Base-by-base conservation (phyloP, 2,113 vertebrate species). In the Zapornia atra region DNA sequence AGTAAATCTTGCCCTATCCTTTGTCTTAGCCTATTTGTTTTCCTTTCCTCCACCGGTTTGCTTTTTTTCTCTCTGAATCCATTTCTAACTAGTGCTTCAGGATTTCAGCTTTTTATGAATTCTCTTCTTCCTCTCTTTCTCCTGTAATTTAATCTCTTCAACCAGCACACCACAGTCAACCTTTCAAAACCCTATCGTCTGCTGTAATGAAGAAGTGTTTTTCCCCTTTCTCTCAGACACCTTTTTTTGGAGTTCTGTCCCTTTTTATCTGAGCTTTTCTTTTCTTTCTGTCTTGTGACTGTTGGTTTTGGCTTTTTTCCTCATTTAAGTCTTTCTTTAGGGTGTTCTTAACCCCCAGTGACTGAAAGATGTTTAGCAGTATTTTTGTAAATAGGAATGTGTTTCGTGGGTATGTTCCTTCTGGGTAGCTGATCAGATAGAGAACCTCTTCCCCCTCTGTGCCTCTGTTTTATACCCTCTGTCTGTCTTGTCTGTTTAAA, bases 401-500 rank as follows among this genome's bases (percentile, higher is more conserved):
- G 60, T 88, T 94, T 78, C 18, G 3, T 88, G 69, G 25, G 36
- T 92, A 69, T 92, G 2, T 86, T 95, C 53, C 80, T 79, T 24
- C 69, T 84, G 73, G n/a, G 59, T 88, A 86, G 91, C 36, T 91
- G 48, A 78, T 86, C 19, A 64, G 79, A 44, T 34, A 78, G 22
- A 86, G 63, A 94, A 78, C 63, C 46, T 76, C 28, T 88, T 70
- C 33, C 68, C 24, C 6, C 48, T 81, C 65, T 87, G 61, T 95
- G 61, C 86, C 72, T 79, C 64, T 97, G 80, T 94, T 91, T 87
- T 66, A 31, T 15, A 72, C 25, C 38, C 44, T 80, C 20, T 78
- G 82, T 92, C 68, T 95, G 69, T 93, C 69, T 93, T 82, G 60
- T 95, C 54, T 92, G 46, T 91, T 87, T 85, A 75, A 94, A 68